Percentiles rank a stretch among this genome's conserved stretches.
phyloP scores from a whole-genome alignment of 2,888 invertebrate genomes.

The Callyntrura sp. region DNA sequence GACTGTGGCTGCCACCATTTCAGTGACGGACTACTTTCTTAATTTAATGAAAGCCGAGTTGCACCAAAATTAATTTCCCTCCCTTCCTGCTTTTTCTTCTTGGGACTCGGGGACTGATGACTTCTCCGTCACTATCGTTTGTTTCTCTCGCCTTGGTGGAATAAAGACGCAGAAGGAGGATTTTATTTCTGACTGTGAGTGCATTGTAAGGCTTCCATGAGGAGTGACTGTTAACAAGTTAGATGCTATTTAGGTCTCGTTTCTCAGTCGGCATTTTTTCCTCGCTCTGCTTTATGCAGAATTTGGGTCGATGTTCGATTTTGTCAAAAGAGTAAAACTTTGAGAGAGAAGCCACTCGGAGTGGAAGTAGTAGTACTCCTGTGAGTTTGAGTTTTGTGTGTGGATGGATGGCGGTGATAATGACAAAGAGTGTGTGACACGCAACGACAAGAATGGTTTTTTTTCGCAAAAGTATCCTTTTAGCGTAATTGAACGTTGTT shows the following conservation, averaged over 20 bases:
- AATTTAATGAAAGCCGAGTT: conserved; percentile 15
- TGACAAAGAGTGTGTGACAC: conserved; percentile 9
- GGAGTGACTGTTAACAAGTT: background rate
- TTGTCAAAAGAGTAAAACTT: background rate
- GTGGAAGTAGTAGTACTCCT: too few species aligned
- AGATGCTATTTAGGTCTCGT: background rate
- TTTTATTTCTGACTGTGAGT: background rate
- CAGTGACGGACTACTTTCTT: background rate
- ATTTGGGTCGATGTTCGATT: conserved; percentile 39
- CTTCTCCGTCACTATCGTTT: background rate
- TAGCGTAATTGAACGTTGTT: background rate
- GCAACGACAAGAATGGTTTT: background rate
- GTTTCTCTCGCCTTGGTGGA: background rate
- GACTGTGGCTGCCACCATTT: conserved; percentile 9
- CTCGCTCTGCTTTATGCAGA: background rate
- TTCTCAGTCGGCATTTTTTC: background rate
- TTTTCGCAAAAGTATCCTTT: background rate
- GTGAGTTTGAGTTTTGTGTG: background rate
- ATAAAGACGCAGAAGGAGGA: conserved; percentile 12
- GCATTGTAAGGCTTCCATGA: conserved; percentile 29
- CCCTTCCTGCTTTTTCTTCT: background rate
- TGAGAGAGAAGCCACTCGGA: background rate
- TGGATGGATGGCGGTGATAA: background rate
- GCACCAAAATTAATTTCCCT: conserved; percentile 26
- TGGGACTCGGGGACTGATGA: background rate